Evolutionary conservation across 1,140 invertebrate species (phyloP), one percentile per base, ranked within the genome.

Genomic region (Bombyx mandarina): DNA sequence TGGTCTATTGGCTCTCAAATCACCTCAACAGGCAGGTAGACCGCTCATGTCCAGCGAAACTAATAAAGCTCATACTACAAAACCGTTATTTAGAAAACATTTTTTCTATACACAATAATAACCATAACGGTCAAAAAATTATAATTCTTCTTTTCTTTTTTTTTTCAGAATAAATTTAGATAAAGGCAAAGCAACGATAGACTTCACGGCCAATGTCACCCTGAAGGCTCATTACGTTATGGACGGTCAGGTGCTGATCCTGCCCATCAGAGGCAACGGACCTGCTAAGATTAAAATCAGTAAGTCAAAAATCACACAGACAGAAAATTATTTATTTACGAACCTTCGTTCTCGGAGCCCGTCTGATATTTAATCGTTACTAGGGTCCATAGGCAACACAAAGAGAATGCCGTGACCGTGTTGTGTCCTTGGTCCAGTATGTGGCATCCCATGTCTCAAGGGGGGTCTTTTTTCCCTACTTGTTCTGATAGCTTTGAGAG

Each of bases 261-360:
- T 93, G 8, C 91, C 91, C 0, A 89, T 93, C 35, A 81, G 63
- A 43, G 91, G 91, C 49, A 73, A 86, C 44, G 91, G 91, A 45
- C 81, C 88, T 42, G 88, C 88, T 6, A 90, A 89, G 55, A 90
- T 92, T 35, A 89, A 89, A 42, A 88, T 92, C 61, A 81, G 91
- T 92, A 76, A 91, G 88, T 90, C 26, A 35, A 35, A 35, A 35
- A 5, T 35, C 4, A 35, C 26, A 5, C 26, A 35, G 26, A 3
- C 26, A 35, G 26, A 35, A 35, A 35, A 35, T 35, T 35, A 35
- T 35, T 35, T 35, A 35, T 35, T 35, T 3, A 35, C 26, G 2
- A 3, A 3, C 26, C 26, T 5, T 35, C 26, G 26, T 35, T 35
- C 26, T 35, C 26, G 26, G 26, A 35, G 4, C 26, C 26, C 26